Base-by-base conservation (phyloP, 2,888 invertebrate genomes). In the Sarcophaga carnaria region DNA sequence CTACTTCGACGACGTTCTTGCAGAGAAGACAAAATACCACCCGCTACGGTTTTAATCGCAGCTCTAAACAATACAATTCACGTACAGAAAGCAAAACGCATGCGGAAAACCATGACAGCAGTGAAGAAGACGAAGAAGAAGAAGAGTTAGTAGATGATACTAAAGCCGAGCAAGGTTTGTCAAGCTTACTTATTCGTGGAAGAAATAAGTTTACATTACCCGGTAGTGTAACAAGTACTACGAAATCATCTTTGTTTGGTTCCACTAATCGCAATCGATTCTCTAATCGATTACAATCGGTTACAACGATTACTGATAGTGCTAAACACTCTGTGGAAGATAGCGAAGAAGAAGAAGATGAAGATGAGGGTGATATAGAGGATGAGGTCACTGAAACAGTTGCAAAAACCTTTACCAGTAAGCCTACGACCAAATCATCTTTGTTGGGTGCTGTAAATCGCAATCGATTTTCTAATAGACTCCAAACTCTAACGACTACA, bases 11-110 rank as follows among this genome's bases (percentile, higher is more conserved):
- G 14, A 67, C 59, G n/a, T 62, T 63, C 14, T 17, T 63, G 12
- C 77, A 66, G 37, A 79, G 63, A 59, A 85, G 82, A 14, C 76
- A 70, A 59, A 87, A 85, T 62, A 64, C 66, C 8, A 78, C 86
- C 0, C 79, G 89, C 22, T 78, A 69, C 63, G 89, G 88, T 37
- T 88, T 85, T 6, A 88, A 86, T 71, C 89, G 89, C 17, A 89
- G 80, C 69, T 69, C 85, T 0, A 89, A 86, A 70, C 80, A 87
- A 4, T 47, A 27, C 1, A 22, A 25, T 1, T 60, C 12, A 10
- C 54, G 62, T 17, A 60, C 66, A 14, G 49, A 85, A 72, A 45
- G 10, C 8, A 14, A 27, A 22, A 64, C 45, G 17, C 17, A 2
- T 20, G 47, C 49, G 5, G 75, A 82, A 54, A 60, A 72, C 17